These are phyloP conservation scores for Dicerorhinus sumatrensis DNA, from an alignment of 2,113 vertebrate genomes.

Conservation along the genomic window DNA sequence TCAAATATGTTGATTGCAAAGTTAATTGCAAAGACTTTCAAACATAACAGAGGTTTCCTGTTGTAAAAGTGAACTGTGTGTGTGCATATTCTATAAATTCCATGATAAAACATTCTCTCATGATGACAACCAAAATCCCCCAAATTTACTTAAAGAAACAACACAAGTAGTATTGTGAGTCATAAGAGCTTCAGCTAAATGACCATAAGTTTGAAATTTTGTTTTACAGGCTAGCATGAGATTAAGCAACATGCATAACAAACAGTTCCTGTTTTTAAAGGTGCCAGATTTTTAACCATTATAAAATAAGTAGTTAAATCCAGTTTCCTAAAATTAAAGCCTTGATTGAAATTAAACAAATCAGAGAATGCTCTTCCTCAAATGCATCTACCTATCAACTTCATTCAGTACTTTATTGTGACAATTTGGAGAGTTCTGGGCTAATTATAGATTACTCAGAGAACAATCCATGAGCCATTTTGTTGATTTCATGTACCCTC, in stretches of 20 bases:
- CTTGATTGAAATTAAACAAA: background rate
- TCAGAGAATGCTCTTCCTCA: background rate
- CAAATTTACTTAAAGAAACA: background rate
- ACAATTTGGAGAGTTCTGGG: background rate
- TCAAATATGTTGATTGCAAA: background rate
- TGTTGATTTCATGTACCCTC: background rate
- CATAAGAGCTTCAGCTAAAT: background rate
- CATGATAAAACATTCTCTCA: background rate
- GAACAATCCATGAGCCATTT: background rate
- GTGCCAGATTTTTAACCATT: background rate
- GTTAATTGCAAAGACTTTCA: background rate
- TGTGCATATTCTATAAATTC: background rate
- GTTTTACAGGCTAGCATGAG: background rate
- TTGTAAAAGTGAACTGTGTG: background rate
- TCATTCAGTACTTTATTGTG: background rate
- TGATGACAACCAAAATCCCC: background rate
- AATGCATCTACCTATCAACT: too few relatives aligned
- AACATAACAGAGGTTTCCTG: background rate
- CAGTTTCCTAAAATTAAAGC: background rate
- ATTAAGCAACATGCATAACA: background rate
- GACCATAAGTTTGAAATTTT: background rate
- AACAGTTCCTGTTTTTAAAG: background rate
- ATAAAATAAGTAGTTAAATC: background rate
- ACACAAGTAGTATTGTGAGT: background rate
- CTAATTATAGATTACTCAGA: background rate